A percentile compares a stretch with the other conserved stretches of the same genome.
Conservation (phyloP, 1,140 invertebrate genomes). For the Lordiphosa mommai region DNA sequence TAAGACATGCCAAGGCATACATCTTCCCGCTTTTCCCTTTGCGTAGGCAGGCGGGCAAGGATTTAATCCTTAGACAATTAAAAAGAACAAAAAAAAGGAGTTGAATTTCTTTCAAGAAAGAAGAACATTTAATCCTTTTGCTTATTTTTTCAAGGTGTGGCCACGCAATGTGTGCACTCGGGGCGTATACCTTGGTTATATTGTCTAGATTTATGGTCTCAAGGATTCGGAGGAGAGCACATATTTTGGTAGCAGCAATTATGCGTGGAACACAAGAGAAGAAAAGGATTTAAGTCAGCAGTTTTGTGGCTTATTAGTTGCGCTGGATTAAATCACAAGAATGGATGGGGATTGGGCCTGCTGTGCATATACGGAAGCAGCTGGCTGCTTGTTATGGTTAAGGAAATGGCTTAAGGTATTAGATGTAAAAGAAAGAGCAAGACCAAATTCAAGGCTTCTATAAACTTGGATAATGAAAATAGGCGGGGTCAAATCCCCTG, state of each 20-base stretch:
- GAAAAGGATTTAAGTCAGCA: constrained; percentile 66
- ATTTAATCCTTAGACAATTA: constrained; percentile 32
- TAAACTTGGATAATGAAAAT: too few species aligned
- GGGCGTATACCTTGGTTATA: constrained; percentile 28
- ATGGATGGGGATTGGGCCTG: constrained; percentile 23
- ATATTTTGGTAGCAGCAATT: constrained; percentile 43
- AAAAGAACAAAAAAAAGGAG: constrained; percentile 28
- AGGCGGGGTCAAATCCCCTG: too few species aligned
- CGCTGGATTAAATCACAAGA: constrained; percentile 68
- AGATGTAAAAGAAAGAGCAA: neutral
- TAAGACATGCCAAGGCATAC: constrained; percentile 32
- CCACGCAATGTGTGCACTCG: constrained; percentile 44
- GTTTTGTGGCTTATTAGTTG: constrained; percentile 69
- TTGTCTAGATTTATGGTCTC: constrained; percentile 58
- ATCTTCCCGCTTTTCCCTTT: constrained; percentile 14
- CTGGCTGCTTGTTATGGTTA: constrained; percentile 22
- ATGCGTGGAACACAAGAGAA: constrained; percentile 21
- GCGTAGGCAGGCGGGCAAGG: constrained; percentile 58
- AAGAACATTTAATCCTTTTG: constrained; percentile 69
- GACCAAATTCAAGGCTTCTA: neutral
- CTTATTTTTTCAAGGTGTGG: constrained; percentile 77
- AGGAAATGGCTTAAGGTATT: constrained; percentile 5
- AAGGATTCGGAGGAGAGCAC: constrained; percentile 7
- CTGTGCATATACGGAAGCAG: constrained; percentile 52
- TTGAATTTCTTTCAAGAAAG: constrained; percentile 27